Conservation (phyloP, 1,140 invertebrate genomes). For the Lordiphosa mommai region DNA sequence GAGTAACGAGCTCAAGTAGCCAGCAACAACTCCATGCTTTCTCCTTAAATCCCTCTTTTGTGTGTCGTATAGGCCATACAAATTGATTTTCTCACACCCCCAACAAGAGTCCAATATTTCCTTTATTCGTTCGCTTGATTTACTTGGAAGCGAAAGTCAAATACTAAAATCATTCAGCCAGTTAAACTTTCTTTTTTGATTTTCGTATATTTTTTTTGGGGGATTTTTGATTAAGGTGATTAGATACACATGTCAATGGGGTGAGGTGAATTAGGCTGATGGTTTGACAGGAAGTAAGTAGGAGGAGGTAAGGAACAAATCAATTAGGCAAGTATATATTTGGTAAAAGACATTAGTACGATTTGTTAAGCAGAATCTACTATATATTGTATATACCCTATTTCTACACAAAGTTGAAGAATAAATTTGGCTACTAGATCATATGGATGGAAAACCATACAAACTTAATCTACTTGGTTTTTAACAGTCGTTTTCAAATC, state of each 20-base stretch:
- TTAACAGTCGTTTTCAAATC: too few relatives aligned
- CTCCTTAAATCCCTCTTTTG: conserved; percentile 4
- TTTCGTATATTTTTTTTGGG: conserved; percentile 14
- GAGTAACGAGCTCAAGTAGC: conserved; percentile 39
- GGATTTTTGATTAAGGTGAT: conserved; percentile 8
- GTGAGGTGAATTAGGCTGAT: conserved; percentile 14
- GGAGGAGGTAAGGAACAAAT: conserved; percentile 19
- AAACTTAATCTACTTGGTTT: too few relatives aligned
- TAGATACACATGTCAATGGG: conserved; percentile 52
- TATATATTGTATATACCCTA: too few relatives aligned
- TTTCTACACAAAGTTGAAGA: too few relatives aligned
- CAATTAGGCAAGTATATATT: too few relatives aligned
- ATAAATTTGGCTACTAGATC: too few relatives aligned
- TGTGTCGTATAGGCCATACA: conserved; percentile 38
- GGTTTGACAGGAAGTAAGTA: conserved; percentile 25
- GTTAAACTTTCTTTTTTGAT: conserved; percentile 27
- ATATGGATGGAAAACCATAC: too few relatives aligned
- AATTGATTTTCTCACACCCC: conserved; percentile 68
- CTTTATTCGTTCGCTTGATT: conserved; percentile 9
- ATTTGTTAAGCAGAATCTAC: too few relatives aligned
- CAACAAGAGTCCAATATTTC: conserved; percentile 3
- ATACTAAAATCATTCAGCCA: conserved; percentile 46
- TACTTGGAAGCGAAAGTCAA: conserved; percentile 21
- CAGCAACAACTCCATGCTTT: conserved; percentile 23
- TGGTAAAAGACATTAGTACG: background rate